Conservation (phyloP, 2,797 vertebrate genomes). For the Hippopotamyrus pictus region DNA sequence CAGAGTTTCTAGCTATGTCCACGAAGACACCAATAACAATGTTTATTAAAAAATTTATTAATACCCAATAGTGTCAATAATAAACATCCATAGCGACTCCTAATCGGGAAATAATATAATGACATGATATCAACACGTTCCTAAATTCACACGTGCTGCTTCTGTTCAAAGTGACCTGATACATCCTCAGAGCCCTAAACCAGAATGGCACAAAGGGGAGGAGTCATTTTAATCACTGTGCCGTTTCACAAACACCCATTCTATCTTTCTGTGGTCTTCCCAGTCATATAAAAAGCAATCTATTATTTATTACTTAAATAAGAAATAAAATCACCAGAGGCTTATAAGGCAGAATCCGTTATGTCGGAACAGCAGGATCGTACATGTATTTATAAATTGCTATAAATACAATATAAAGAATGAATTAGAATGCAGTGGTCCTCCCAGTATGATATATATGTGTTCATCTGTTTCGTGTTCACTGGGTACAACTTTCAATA, state of each 20-base stretch:
- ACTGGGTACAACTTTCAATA: background rate
- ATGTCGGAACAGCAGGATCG: background rate
- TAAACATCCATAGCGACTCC: background rate
- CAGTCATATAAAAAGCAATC: background rate
- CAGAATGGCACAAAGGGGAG: background rate
- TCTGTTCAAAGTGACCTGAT: background rate
- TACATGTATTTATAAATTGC: background rate
- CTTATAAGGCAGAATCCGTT: background rate
- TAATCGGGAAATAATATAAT: background rate
- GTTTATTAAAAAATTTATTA: background rate
- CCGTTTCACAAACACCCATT: background rate
- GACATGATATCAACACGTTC: background rate
- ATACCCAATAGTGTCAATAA: background rate
- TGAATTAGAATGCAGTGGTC: background rate
- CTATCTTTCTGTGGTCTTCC: background rate
- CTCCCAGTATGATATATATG: background rate
- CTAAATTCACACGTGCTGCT: background rate
- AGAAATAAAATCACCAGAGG: background rate
- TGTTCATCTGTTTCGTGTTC: background rate
- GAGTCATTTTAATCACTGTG: background rate
- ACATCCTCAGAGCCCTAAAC: background rate
- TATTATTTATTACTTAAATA: slow-evolving; percentile 2
- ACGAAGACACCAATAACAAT: background rate
- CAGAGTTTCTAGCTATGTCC: background rate
- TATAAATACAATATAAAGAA: slow-evolving; percentile 4